These are phyloP conservation scores for Calephelis virginiensis DNA, from an alignment of 1,140 invertebrate species.

Conservation along the genomic window DNA sequence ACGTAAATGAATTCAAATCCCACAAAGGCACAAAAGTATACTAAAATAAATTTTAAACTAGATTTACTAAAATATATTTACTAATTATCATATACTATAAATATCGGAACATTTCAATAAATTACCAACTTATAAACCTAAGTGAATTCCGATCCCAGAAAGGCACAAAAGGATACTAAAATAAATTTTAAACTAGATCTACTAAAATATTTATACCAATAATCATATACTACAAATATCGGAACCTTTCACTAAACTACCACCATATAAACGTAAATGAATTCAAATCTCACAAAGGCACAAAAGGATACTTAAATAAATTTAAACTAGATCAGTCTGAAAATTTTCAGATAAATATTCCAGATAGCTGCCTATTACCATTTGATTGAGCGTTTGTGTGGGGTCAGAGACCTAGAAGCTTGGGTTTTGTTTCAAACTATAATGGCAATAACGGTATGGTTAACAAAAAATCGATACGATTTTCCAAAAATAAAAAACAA, in stretches of 20 bases:
- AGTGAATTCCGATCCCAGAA: slow-evolving; percentile 2
- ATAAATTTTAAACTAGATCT: slow-evolving; percentile 1
- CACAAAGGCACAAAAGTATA: slow-evolving; percentile 7
- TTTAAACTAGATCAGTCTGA: slow-evolving; percentile 14
- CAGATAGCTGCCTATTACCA: slow-evolving; percentile 21
- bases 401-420: slow-evolving; percentile 33
- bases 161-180: slow-evolving; percentile 14
- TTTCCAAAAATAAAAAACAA: slow-evolving; percentile 4
- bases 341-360: slow-evolving; percentile 12
- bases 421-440: slow-evolving; percentile 58
- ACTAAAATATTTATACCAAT: too few species aligned
- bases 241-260: too few species aligned
- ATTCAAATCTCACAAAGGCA: too few species aligned
- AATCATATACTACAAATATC: too few species aligned
- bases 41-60: slow-evolving; percentile 8
- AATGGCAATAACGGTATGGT: slow-evolving; percentile 51
- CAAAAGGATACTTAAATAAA: slow-evolving; percentile 10
- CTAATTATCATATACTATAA: too few species aligned
- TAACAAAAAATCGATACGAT: slow-evolving; percentile 26
- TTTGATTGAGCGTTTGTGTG: slow-evolving; percentile 33
- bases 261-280: too few species aligned
- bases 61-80: too few species aligned
- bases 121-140: neutral
- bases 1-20: slow-evolving; percentile 8
- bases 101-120: too few species aligned